phyloP scores from a whole-genome alignment of 2,113 vertebrate genomes.

The Sinocyclocheilus rhinocerous region DNA sequence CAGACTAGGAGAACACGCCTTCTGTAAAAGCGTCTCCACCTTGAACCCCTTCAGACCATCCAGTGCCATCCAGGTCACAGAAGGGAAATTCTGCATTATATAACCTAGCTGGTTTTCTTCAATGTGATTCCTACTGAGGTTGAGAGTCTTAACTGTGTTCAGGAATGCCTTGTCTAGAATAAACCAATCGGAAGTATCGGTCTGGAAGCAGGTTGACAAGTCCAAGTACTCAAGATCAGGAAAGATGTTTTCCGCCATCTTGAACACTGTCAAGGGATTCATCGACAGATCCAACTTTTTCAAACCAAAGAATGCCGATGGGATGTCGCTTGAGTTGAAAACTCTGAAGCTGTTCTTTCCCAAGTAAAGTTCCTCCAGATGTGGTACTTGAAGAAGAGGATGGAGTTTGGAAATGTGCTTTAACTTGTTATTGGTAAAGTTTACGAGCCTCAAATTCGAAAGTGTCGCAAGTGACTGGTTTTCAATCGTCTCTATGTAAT shows the following conservation, averaged over 20 bases:
- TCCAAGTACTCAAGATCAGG: slow-evolving; percentile 63
- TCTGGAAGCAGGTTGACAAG: slow-evolving; percentile 37
- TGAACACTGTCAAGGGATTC: slow-evolving; percentile 54
- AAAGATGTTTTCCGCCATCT: slow-evolving; percentile 63
- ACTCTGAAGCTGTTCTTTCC: background rate
- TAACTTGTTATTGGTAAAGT: slow-evolving; percentile 17
- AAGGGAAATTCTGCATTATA: slow-evolving; percentile 62
- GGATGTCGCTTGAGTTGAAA: slow-evolving; percentile 31
- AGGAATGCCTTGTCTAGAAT: slow-evolving; percentile 62
- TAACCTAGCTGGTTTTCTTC: slow-evolving; percentile 46
- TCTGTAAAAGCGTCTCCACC: slow-evolving; percentile 58
- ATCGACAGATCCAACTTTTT: slow-evolving; percentile 28
- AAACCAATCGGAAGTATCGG: slow-evolving; percentile 48
- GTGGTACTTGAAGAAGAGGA: background rate
- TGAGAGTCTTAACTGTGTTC: slow-evolving; percentile 60
- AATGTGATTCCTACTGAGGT: slow-evolving; percentile 61
- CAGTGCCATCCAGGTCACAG: slow-evolving; percentile 61
- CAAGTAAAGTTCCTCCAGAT: slow-evolving; percentile 3
- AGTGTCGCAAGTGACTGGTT: background rate
- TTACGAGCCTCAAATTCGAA: slow-evolving; percentile 30
- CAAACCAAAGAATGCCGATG: background rate
- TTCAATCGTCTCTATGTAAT: slow-evolving; percentile 23
- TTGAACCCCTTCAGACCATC: slow-evolving; percentile 53
- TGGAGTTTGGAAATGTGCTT: slow-evolving; percentile 1
- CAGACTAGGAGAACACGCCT: slow-evolving; percentile 68